Evolutionary conservation across 2,888 invertebrate species (phyloP).

Genomic region (Linnaemya tessellans): DNA sequence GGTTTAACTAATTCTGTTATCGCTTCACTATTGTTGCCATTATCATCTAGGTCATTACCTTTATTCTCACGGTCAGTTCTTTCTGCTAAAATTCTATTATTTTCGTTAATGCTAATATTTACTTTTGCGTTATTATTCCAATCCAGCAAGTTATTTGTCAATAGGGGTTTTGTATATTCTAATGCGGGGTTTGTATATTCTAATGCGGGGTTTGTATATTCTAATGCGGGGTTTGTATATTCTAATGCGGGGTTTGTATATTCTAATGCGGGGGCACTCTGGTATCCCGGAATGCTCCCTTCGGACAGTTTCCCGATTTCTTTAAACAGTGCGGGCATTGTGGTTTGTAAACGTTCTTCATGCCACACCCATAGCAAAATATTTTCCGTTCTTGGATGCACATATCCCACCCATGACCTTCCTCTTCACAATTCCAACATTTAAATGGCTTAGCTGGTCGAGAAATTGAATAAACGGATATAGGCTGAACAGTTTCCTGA

Average conservation of each 20-base stretch:
- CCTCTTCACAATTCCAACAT: conserved; percentile 20
- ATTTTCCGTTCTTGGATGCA: neutral
- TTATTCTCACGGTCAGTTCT: too few relatives aligned
- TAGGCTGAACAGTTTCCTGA: neutral
- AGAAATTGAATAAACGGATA: neutral
- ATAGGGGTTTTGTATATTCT: too few relatives aligned
- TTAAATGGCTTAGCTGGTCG: neutral
- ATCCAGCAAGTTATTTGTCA: neutral
- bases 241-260: neutral
- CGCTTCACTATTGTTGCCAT: too few relatives aligned
- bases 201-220: too few relatives aligned
- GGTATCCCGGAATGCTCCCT: neutral
- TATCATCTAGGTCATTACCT: too few relatives aligned
- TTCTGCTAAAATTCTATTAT: too few relatives aligned
- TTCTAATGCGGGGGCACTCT: conserved; percentile 10
- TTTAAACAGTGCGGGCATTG: neutral
- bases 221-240: too few relatives aligned
- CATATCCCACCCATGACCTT: neutral
- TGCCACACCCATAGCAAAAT: conserved; percentile 20
- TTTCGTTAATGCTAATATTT: too few relatives aligned
- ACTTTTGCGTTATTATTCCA: neutral
- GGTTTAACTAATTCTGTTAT: neutral
- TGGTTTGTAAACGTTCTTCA: conserved; percentile 3
- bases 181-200: too few relatives aligned
- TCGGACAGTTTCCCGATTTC: neutral